phyloP scores from a whole-genome alignment of 1,140 invertebrate species.

The Drosophila leontia region DNA sequence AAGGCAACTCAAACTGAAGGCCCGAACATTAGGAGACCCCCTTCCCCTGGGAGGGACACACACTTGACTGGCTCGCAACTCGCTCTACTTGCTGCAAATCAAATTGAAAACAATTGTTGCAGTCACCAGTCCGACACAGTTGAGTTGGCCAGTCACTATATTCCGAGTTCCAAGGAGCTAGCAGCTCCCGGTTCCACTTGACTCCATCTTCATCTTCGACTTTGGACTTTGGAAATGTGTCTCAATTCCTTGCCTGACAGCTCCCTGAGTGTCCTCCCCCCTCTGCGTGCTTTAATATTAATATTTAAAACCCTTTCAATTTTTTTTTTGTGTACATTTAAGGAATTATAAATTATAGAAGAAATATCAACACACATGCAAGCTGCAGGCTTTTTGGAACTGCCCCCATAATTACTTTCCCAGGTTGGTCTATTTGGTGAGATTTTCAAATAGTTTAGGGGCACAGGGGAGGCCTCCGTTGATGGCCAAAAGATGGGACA shows the following conservation, averaged over 20 bases:
- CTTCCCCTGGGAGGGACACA: slow-evolving; percentile 13
- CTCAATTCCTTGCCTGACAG: slow-evolving; percentile 31
- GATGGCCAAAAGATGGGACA: slow-evolving; percentile 52
- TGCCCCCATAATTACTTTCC: slow-evolving; percentile 18
- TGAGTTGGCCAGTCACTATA: slow-evolving; percentile 62
- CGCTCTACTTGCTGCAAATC: slow-evolving; percentile 74
- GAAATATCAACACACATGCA: not conserved
- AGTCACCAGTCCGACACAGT: slow-evolving; percentile 57
- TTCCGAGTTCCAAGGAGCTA: not conserved
- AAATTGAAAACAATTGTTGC: slow-evolving; percentile 78
- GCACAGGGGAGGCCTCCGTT: not conserved
- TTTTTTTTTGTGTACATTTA: slow-evolving; percentile 21
- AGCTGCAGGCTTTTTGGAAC: not conserved
- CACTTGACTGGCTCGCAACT: slow-evolving; percentile 40
- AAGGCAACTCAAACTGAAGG: slow-evolving; percentile 48
- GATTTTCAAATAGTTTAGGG: slow-evolving; percentile 38
- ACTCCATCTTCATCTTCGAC: slow-evolving; percentile 17
- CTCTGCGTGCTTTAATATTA: not conserved
- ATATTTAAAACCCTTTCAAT: not conserved
- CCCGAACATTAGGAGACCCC: slow-evolving; percentile 25
- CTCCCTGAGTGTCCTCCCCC: not conserved
- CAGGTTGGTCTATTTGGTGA: slow-evolving; percentile 15
- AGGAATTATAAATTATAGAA: slow-evolving; percentile 11
- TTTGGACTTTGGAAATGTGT: slow-evolving; percentile 21
- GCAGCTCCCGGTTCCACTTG: slow-evolving; percentile 17